phyloP scores from a whole-genome alignment of 1,140 invertebrate species.

The Parapsyche elsis region DNA sequence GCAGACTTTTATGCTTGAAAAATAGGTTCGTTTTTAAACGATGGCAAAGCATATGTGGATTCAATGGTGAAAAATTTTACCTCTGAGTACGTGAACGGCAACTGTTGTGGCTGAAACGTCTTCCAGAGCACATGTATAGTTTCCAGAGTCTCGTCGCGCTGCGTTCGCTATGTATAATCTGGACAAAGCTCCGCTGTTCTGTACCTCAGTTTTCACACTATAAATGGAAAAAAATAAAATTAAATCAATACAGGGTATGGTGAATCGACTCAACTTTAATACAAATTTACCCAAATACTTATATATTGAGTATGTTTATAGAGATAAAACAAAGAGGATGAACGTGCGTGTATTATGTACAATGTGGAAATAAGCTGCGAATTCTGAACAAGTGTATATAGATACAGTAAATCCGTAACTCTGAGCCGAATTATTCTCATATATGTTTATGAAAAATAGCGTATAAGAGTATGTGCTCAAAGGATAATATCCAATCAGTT shows the following conservation, averaged over 20 bases:
- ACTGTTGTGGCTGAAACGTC: slow-evolving; percentile 81
- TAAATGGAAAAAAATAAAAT: slow-evolving; percentile 54
- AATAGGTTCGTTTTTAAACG: not conserved
- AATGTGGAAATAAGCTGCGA: too few relatives aligned
- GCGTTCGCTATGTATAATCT: slow-evolving; percentile 86
- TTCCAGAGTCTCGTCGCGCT: slow-evolving; percentile 82
- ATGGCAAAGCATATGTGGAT: not conserved
- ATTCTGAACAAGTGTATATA: too few relatives aligned
- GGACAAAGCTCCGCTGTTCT: slow-evolving; percentile 79
- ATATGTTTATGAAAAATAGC: too few relatives aligned
- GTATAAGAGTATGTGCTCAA: too few relatives aligned
- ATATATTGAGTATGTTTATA: not conserved
- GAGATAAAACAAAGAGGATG: too few relatives aligned
- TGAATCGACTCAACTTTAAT: too few relatives aligned
- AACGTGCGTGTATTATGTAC: too few relatives aligned
- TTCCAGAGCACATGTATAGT: slow-evolving; percentile 84
- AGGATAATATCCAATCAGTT: too few relatives aligned
- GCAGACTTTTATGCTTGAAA: not conserved
- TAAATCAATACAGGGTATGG: not conserved
- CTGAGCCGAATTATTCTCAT: too few relatives aligned
- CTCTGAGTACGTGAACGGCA: slow-evolving; percentile 85
- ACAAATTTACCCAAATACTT: too few relatives aligned
- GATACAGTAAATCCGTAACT: too few relatives aligned
- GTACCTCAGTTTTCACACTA: slow-evolving; percentile 86
- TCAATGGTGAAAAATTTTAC: slow-evolving; percentile 63